Base-by-base conservation (phyloP, 2,113 vertebrate species). In the Delphinapterus leucas region DNA sequence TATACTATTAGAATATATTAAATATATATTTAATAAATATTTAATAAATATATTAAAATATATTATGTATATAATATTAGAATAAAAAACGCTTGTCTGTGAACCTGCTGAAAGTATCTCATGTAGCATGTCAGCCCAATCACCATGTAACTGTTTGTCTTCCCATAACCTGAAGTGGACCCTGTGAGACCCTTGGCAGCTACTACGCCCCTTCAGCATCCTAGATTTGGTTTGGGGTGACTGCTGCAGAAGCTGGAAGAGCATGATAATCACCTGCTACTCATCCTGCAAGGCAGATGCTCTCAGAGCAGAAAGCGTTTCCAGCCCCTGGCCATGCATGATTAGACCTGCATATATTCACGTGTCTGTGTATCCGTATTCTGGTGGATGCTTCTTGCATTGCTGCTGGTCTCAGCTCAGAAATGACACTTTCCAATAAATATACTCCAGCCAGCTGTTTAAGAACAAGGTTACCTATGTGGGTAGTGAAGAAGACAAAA, bases 371-470 rank as follows among this genome's bases (percentile, higher is more conserved):
- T 49, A 38, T 71, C 12, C 33, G 9, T 71, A 63, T 47, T 88
- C 95, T 23, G 44, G 58, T 33, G 36, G 26, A 23, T 21, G 20
- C 41, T 55, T 83, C 41, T 55, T 83, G 49, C 31, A 28, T 31
- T 53, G 95, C 49, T 95, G 26, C 92, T 67, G 26, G n/a, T 41
- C 65, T 94, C 60, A 20, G 68, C 53, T 95, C 89, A 95, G 63
- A 95, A 92, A 68, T 49, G 74, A 96, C 53, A 38, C 58, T 89
- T 89, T 88, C 21, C 47, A 74, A 71, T 81, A 82, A 85, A 96
- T 49, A 79, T 38, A 63, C 58, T 74, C 58, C 31, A 26, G 47
- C 28, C 38, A 65, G 18, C 71, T 96, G 80, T 70, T 90, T 73
- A 79, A 86, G 94, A 84, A 58, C 47, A 65, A 90, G 68, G 82